These are phyloP conservation scores for Mus pahari DNA, from an alignment of 2,113 vertebrate genomes.

Conservation along the genomic window DNA sequence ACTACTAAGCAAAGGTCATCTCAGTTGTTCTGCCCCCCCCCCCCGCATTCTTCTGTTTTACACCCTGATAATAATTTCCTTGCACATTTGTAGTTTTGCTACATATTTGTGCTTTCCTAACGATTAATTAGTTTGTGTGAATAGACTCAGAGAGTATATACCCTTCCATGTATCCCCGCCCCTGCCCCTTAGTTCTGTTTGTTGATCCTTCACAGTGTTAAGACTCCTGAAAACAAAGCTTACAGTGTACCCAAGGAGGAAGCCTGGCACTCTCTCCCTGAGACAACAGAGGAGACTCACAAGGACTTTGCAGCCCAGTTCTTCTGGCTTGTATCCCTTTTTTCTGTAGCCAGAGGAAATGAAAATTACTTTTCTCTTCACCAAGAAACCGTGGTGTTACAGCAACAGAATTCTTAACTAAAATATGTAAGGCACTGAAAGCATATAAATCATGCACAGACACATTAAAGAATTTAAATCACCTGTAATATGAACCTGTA, in stretches of 20 bases:
- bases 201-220: neutral
- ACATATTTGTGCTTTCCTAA: neutral
- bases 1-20: neutral
- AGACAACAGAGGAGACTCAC: neutral
- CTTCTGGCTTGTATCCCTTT: neutral
- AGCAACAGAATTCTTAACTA: conserved; percentile 1
- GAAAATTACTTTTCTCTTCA: neutral
- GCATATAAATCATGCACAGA: conserved; percentile 33
- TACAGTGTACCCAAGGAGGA: neutral
- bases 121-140: neutral
- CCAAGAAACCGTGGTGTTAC: neutral
- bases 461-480: conserved; percentile 56
- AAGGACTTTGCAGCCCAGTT: neutral
- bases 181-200: neutral
- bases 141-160: neutral
- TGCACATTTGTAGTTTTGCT: conserved; percentile 1
- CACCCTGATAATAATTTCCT: neutral
- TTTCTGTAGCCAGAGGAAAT: neutral
- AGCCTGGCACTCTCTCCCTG: neutral
- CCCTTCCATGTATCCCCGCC: neutral
- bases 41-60: neutral
- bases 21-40: neutral
- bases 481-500: neutral
- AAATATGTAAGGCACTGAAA: neutral
- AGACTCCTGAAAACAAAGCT: neutral